Conservation (phyloP, 1,140 invertebrate genomes). For the Drosophila albomicans region DNA sequence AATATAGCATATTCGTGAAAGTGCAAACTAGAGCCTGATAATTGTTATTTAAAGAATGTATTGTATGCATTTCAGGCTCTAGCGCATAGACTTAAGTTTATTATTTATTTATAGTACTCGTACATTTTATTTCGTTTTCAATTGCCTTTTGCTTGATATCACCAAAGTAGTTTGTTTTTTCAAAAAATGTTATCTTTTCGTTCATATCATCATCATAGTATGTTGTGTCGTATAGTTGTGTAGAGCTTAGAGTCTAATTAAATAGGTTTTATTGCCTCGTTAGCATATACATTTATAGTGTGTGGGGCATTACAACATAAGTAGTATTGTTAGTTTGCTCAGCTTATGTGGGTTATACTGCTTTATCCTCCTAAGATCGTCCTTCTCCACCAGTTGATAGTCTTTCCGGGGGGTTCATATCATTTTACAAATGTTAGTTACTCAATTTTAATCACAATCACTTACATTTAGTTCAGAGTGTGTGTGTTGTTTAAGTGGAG, state of each 20-base stretch:
- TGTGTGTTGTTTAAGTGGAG: slow-evolving; percentile 4
- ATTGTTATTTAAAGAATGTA: slow-evolving; percentile 7
- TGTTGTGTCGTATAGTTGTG: slow-evolving; percentile 34
- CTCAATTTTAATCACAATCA: slow-evolving; percentile 77
- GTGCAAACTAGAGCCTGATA: slow-evolving; percentile 53
- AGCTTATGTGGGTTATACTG: slow-evolving; percentile 41
- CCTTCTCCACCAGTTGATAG: slow-evolving; percentile 10
- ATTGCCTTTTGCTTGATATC: slow-evolving; percentile 82
- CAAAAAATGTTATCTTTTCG: slow-evolving; percentile 52
- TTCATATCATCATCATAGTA: slow-evolving; percentile 37
- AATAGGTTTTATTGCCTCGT: slow-evolving; percentile 74
- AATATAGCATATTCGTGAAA: slow-evolving; percentile 55
- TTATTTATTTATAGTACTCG: slow-evolving; percentile 52
- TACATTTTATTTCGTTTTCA: slow-evolving; percentile 77
- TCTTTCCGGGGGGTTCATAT: slow-evolving; percentile 36
- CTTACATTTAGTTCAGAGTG: slow-evolving; percentile 73
- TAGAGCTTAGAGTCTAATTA: slow-evolving; percentile 65
- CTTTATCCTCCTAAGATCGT: not conserved
- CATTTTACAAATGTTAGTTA: slow-evolving; percentile 77
- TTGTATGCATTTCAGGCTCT: slow-evolving; percentile 6
- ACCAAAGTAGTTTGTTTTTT: slow-evolving; percentile 72
- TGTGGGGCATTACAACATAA: slow-evolving; percentile 53
- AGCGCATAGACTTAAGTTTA: slow-evolving; percentile 49
- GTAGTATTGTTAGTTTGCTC: slow-evolving; percentile 57
- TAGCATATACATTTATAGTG: slow-evolving; percentile 57